Evolutionary conservation across 2,797 vertebrate species (phyloP), one percentile per base, ranked within the genome.

Genomic region (Ibycter americanus): DNA sequence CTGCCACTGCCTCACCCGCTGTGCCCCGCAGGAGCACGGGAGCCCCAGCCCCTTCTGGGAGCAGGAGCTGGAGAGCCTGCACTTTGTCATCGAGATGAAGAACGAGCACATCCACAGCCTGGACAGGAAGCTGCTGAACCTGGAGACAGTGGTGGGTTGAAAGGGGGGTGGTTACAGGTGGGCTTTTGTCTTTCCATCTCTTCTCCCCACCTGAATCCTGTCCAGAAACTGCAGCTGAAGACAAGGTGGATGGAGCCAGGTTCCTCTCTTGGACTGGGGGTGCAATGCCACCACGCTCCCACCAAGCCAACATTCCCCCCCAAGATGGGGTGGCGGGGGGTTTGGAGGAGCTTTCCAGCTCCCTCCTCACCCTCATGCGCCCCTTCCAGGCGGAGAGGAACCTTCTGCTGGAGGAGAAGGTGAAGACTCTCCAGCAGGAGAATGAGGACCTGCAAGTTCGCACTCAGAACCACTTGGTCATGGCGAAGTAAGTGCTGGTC

Each of bases 31-130:
- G 99, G 98, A 99, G 61, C 98, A 99, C 0, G 99, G 99, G 78
- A 99, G 98, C 93, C 99, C 99, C 63, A 99, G 98, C 91, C 98
- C 97, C 78, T 99, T 99, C 98, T 99, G 99, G 99, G 99, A 99
- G 94, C 99, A 99, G 61, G 99, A 99, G 97, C 98, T 99, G 97
- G 99, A 99, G 98, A 99, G 99, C 73, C 97, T 99, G 94, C 98
- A 99, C 95, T 99, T 99, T 19, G 99, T 99, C 90, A 99, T 99
- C 0, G 99, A 99, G 98, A 99, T 99, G 99, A 99, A 99, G 98
- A 99, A 97, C 0, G 98, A 99, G 89, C 98, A 98, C 8, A 98
- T 99, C 92, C 99, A 98, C 9, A 87, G 98, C 66, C 98, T 99
- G 87, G 98, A 97, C 95, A 99, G 96, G 98, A 99, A 98, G 97